Percentiles rank a stretch among this genome's conserved stretches.
Evolutionary conservation across 1,140 invertebrate genomes (phyloP).

Genomic region (Bombus superbus): DNA sequence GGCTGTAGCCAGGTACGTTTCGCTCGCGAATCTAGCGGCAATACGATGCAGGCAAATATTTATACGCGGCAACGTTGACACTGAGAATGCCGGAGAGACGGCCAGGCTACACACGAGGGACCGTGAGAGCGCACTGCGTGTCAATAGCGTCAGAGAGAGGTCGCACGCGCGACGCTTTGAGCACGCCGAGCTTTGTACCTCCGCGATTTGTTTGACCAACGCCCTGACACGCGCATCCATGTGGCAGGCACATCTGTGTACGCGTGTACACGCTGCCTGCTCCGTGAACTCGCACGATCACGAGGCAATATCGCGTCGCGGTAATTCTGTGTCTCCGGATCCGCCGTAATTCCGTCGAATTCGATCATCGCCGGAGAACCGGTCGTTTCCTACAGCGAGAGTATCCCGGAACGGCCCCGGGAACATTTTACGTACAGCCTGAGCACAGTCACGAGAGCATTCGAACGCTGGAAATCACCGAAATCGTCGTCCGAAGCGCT

Average conservation of each 20-base stretch:
- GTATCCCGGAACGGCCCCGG: no score
- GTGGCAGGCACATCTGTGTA: neutral
- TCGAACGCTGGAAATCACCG: no score
- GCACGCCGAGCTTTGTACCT: constrained; percentile 14
- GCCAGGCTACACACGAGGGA: neutral
- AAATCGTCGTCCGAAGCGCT: no score
- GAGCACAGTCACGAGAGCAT: no score
- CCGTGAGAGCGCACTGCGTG: constrained; percentile 4
- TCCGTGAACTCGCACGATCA: neutral
- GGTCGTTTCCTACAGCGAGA: neutral
- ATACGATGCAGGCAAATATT: constrained; percentile 26
- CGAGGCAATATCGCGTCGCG: neutral
- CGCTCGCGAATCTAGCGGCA: constrained; percentile 4
- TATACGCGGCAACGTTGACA: constrained; percentile 25
- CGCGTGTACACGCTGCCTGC: neutral
- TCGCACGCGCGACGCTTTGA: constrained; percentile 21
- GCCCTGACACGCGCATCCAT: neutral
- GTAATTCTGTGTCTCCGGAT: neutral
- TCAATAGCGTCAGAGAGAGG: constrained; percentile 20
- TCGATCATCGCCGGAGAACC: neutral
- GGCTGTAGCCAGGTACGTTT: neutral
- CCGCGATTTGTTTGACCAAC: constrained; percentile 27
- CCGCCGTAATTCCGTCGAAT: no score
- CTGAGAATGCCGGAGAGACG: neutral
- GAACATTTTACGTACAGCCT: no score